Base-by-base conservation (phyloP, 2,797 vertebrate species). In the Acropternis orthonyx region DNA sequence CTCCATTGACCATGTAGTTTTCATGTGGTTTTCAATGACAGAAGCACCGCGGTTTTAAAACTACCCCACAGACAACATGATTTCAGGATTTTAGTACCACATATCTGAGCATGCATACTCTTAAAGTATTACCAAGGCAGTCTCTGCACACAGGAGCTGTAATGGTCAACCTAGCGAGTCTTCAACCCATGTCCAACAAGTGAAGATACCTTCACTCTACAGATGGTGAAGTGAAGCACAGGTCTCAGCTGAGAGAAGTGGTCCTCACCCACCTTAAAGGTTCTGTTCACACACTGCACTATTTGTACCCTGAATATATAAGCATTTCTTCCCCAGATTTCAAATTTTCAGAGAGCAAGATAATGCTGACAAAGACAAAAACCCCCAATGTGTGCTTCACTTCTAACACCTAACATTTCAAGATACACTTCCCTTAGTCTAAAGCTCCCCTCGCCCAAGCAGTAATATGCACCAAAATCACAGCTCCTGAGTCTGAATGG, bases 1-100 rank as follows among this genome's bases (percentile, higher is more conserved):
- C 46, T 77, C 2, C n/a, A 15, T 13, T 0, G 2, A 44, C 55
- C 23, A 16, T 0, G 4, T 30, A 32, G 28, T n/a, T 12, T 58
- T 58, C 56, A 58, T 5, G 2, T 17, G 10, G 39, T 48, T 65
- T 43, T 58, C 39, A 59, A 27, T 16, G 46, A 68, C 43, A 52
- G 37, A 46, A 9, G 14, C 46, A n/a, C 22, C 32, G 56, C 39
- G 12, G n/a, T 13, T 49, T 41, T 52, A 32, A 65, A 86, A 32
- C 17, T 1, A 32, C 65, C 43, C n/a, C 12, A 21, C 24, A 34
- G 21, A 30, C 17, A 30, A 65, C 2, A 2, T 2, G 7, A 52
- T 24, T 68, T 27, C 37, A 43, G 22, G 30, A 34, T 15, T 59
- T 75, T 48, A 43, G 34, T 17, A 36, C 26, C 1, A 0, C 4